phyloP scores from a whole-genome alignment of 2,888 invertebrate genomes.

The Penaeus monodon region DNA sequence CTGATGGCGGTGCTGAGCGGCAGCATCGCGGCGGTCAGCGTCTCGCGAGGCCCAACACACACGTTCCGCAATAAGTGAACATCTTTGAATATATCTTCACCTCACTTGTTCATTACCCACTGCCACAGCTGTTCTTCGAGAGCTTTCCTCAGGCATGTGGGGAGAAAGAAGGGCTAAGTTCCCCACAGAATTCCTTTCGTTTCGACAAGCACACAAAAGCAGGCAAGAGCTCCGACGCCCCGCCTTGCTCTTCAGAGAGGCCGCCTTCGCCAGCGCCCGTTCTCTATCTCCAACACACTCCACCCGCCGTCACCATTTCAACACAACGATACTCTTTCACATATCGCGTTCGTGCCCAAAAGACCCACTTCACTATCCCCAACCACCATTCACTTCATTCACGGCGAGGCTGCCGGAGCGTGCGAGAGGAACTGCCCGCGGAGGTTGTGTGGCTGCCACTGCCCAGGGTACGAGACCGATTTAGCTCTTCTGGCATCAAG shows the following conservation, averaged over 20 bases:
- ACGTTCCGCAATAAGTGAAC: too few species aligned
- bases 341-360: too few species aligned
- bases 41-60: too few species aligned
- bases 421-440: too few species aligned
- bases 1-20: conserved; percentile 37
- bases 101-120: not conserved
- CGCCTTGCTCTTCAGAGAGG: not conserved
- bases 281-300: not conserved
- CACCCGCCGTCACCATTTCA: conserved; percentile 1
- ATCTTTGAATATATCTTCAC: not conserved
- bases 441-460: too few species aligned
- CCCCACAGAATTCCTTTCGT: not conserved
- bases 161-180: not conserved
- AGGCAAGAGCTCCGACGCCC: too few species aligned
- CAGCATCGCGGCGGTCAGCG: conserved; percentile 18
- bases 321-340: not conserved
- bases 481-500: too few species aligned
- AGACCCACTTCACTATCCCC: too few species aligned
- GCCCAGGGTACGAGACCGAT: too few species aligned
- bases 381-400: too few species aligned
- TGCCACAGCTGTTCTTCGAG: not conserved
- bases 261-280: not conserved
- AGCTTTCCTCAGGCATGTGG: not conserved
- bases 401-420: too few species aligned
- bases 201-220: too few species aligned